Percentiles rank a stretch among this genome's conserved stretches.
Evolutionary conservation across 2,797 vertebrate genomes (phyloP).

Genomic region (Coregonus ussuriensis): DNA sequence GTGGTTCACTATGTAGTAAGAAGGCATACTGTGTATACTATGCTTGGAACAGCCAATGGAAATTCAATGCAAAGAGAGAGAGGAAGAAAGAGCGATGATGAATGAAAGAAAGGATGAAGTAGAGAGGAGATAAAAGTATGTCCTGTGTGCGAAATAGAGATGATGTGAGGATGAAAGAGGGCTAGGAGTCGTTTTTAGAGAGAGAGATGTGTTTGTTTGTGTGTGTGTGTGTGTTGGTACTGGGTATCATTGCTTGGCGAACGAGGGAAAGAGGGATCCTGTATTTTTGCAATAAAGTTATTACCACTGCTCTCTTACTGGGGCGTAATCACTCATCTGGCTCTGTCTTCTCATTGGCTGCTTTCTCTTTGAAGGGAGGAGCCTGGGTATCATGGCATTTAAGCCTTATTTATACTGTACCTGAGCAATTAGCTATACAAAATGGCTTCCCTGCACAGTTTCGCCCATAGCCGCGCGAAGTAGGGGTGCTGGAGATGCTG

Average conservation of each 20-base stretch:
- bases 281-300: constrained; percentile 92
- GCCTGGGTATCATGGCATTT: background rate
- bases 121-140: background rate
- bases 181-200: background rate
- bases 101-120: background rate
- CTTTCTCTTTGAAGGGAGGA: constrained; percentile 7
- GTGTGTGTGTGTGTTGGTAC: constrained; percentile 65
- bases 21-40: constrained; percentile 24
- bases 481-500: background rate
- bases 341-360: constrained; percentile 46
- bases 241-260: constrained; percentile 75
- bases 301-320: constrained; percentile 81
- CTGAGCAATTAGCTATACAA: background rate
- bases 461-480: background rate
- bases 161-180: background rate
- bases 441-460: background rate
- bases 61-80: constrained; percentile 49
- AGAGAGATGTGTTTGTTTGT: constrained; percentile 34
- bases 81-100: constrained; percentile 1
- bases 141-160: background rate
- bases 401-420: background rate
- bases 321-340: constrained; percentile 72
- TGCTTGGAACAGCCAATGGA: constrained; percentile 55
- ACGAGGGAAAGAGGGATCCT: constrained; percentile 79
- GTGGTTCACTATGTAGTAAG: background rate